Base-by-base conservation (phyloP, 2,888 invertebrate species). In the Lamproptera curius region DNA sequence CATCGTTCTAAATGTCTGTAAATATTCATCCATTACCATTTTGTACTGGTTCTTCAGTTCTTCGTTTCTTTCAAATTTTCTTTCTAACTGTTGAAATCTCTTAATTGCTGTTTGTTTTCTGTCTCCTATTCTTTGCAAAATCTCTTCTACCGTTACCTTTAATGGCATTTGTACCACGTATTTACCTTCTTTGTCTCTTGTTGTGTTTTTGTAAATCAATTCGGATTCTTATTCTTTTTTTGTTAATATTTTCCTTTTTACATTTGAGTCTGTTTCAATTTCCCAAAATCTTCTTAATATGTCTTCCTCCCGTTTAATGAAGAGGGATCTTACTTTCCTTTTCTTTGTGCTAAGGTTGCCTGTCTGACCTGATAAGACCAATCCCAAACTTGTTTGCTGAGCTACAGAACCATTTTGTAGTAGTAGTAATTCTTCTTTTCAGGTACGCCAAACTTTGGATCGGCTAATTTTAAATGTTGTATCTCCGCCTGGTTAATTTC, bases 331-430 rank as follows among this genome's bases (percentile, higher is more conserved):
- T 5, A 45, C 14, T 8, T 2, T n/a, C 9, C 4, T 33, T 16
- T 17, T n/a, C 6, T 5, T 4, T 11, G n/a, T n/a, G n/a, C 9
- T 13, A 17, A 2, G n/a, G 10, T 11, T 16, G n/a, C 11, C 2
- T 15, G 37, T 11, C 26, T 14, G 41, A 1, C 62, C 57, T 10
- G 56, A 61, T 8, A 61, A 14, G 16, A 61, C 46, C 61, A 58
- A 61, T 2, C 61, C 56, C 16, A 61, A 46, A 3, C 17, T 14
- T 13, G 61, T 61, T 11, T 57, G 55, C 36, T 57, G 56, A 3
- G 57, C 57, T 2, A 57, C 10, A 6, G 14, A n/a, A 5, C 49
- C 44, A 8, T 41, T 1, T 1, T 53, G 26, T 5, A n/a, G 31
- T 11, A 5, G 9, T 2, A 31, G 2, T 11, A 31, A n/a, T 2